Base-by-base conservation (phyloP, 2,888 invertebrate species). In the Megamerina dolium region DNA sequence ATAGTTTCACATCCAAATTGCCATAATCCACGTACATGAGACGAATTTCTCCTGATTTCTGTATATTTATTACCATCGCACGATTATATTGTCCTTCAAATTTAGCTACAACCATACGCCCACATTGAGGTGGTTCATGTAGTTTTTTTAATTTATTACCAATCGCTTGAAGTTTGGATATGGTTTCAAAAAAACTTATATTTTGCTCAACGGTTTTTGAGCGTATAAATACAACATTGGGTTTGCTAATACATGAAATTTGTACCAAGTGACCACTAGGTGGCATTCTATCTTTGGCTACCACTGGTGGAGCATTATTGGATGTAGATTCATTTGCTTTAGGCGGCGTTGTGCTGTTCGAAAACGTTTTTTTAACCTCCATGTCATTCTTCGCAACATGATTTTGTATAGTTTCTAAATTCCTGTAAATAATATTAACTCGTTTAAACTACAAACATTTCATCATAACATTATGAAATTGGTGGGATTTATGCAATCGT, bases 1-100 rank as follows among this genome's bases (percentile, higher is more conserved):
- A 43, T 4, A 53, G 43, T 29, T 59, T 55, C 2, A 51, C 18
- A 43, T 67, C 69, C 13, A 63, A 46, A 46, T 60, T 70, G 2
- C 70, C 70, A 42, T 58, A 68, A 41, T 70, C 70, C 9, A 69
- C 52, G 31, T 60, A 63, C 12, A 64, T 55, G 10, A 70, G 44
- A 30, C 54, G 54, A 10, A 70, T 66, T 17, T 48, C 45, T 3
- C 57, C 46, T 2, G 53, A 42, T 40, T 62, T 48, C 1, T 59
- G 56, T 1, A 51, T 45, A 45, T 60, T 60, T 0, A 70, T 42
- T 2, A 70, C 58, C 48, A 68, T 50, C 13, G 64, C 69, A 1
- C 70, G 63, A 32, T 59, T 56, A 19, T 47, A 58, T 41, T 59
- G 56, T 2, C 49, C 35, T 14, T 59, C 48, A 17, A 60, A 58